These are phyloP conservation scores for Rhingia campestris DNA, from an alignment of 2,888 invertebrate genomes.

Conservation along the genomic window DNA sequence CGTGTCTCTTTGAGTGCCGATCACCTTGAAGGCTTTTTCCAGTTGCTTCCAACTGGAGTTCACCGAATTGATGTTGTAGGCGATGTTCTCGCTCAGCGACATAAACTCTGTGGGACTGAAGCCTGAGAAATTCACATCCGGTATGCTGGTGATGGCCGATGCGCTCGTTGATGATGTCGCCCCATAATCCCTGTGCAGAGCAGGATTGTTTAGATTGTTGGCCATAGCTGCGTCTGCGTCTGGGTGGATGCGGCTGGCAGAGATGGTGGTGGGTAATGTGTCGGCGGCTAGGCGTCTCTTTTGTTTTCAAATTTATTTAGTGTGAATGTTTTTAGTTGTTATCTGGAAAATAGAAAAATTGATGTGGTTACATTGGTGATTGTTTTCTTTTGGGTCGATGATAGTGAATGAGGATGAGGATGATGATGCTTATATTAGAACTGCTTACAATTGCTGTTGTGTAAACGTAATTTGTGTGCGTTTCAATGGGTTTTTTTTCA, in stretches of 20 bases:
- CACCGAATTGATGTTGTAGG: constrained; percentile 90
- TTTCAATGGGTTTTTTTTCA: no score
- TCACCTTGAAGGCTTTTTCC: constrained; percentile 88
- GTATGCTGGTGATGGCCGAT: constrained; percentile 81
- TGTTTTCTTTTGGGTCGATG: no score
- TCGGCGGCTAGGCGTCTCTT: background rate
- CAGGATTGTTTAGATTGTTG: constrained; percentile 78
- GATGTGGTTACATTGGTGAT: no score
- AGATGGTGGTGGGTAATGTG: constrained; percentile 14
- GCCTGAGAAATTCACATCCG: constrained; percentile 88
- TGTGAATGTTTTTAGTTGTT: background rate
- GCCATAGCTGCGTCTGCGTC: constrained; percentile 72
- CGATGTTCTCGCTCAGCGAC: constrained; percentile 91
- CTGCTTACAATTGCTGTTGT: no score
- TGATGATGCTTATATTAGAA: no score
- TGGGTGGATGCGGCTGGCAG: background rate
- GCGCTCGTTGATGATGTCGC: constrained; percentile 78
- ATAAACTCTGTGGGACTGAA: constrained; percentile 90
- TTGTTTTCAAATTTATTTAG: background rate
- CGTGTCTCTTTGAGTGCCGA: constrained; percentile 90
- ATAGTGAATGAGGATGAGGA: no score
- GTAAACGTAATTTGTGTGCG: no score
- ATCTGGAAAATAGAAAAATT: background rate
- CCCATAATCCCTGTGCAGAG: constrained; percentile 79
- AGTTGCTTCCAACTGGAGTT: constrained; percentile 88